Base-by-base conservation (phyloP, 2,888 invertebrate genomes). In the Graphium colonna region DNA sequence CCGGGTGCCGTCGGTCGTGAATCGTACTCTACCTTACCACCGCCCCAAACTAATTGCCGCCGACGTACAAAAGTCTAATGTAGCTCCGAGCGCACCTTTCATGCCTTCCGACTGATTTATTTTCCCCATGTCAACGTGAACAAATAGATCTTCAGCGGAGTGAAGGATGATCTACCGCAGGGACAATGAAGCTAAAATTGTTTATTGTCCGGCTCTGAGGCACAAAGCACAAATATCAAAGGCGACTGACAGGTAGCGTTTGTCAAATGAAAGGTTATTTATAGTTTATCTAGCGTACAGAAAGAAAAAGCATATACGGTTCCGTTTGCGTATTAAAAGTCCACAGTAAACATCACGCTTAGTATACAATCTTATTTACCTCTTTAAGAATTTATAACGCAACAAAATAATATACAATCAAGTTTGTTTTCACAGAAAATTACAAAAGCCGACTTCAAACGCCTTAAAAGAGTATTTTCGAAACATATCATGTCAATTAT, bases 101-200 rank as follows among this genome's bases (percentile, higher is more conserved):
- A 46, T 47, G 53, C 49, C 44, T 48, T 44, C 46, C 42, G 61
- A 57, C 65, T 75, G 77, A 75, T 79, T 77, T 78, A 77, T 80
- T 75, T 73, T 73, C 73, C 63, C 59, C 60, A 68, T 64, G 76
- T 73, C 79, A 74, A 67, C 72, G 66, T 66, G 67, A 73, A 77
- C 76, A 76, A 77, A 73, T 67, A 70, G 57, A 69, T 53, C 43
- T 53, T 48, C 75, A 69, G 67, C 63, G 68, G 62, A 64, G 68
- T 80, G 82, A 80, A 74, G 80, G 79, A 81, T 80, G 77, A 78
- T 62, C 59, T 61, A 17, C 48, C 28, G 31, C 54, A 52, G 60
- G 52, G 58, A 59, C 55, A 56, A 50, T 55, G 50, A 51, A 54
- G 51, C 52, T 61, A 49, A 57, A 61, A 60, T 59, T 59, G 43